Base-by-base conservation (phyloP, 2,113 vertebrate genomes). In the Atrichornis clamosus region DNA sequence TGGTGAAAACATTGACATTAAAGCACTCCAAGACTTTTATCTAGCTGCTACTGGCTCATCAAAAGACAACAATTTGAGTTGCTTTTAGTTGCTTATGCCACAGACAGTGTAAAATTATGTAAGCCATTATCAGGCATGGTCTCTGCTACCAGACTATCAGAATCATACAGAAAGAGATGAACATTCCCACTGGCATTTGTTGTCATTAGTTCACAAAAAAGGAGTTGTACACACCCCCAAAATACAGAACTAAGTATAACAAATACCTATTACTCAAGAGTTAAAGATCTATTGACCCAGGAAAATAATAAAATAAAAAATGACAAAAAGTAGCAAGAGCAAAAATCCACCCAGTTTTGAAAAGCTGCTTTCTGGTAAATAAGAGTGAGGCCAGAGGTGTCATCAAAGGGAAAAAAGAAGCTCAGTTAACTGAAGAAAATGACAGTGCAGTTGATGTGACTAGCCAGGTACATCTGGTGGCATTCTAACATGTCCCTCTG, bases 271-370 rank as follows among this genome's bases (percentile, higher is more conserved):
- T 24, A 46, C 12, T 68, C 15, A 18, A 15, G n/a, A 84, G 20
- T 62, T 65, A 76, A 63, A 89, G 22, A 33, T 27, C 64, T 0
- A 0, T 26, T 70, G 28, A 32, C 5, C 6, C 4, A 37, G 15
- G n/a, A 46, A 83, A 89, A 60, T 76, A 62, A 64, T 24, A 77
- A 67, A 90, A 39, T 56, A 44, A 28, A 52, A 80, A 84, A 55
- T 26, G 15, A 16, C 1, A 21, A 52, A 73, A 59, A 39, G 0
- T 1, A 21, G 4, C 2, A 67, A 33, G 23, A 72, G 41, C 4
- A 74, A 87, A 50, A 73, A 74, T 28, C 8, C 19, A 33, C 10
- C 6, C 20, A 32, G 9, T 30, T 90, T 90, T 73, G 27, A 76
- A 85, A 87, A 79, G 5, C 7, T 85, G 10, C 3, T 86, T 70